Evolutionary conservation across 92 coral and sea anemone species (phyloP).

Genomic region (Palythoa grandis): DNA sequence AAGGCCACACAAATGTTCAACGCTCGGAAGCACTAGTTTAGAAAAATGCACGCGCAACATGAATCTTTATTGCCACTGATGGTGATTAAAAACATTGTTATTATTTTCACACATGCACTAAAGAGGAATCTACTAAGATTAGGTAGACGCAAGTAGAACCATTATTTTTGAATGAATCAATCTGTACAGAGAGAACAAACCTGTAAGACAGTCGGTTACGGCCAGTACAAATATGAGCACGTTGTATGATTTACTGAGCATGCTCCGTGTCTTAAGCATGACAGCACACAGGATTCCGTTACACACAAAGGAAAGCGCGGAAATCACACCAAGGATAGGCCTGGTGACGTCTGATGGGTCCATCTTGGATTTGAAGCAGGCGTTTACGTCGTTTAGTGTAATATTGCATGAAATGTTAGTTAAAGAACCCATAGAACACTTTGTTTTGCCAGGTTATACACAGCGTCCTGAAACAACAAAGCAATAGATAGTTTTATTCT

Average conservation of each 20-base stretch:
- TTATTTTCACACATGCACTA: too few species aligned
- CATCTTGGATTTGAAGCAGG: background rate
- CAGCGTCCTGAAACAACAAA: too few species aligned
- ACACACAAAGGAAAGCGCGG: slow-evolving; percentile 17
- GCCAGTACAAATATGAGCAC: slow-evolving; percentile 33
- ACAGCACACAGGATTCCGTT: slow-evolving; percentile 28
- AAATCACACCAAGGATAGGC: slow-evolving; percentile 10
- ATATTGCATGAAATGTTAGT: background rate
- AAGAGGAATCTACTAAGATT: too few species aligned
- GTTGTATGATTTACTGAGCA: slow-evolving; percentile 28
- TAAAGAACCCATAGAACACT: background rate
- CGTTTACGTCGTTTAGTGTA: background rate
- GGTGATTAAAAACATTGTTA: too few species aligned
- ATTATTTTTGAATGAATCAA: background rate
- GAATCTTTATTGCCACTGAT: too few species aligned
- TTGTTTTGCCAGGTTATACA: too few species aligned
- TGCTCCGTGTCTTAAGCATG: slow-evolving; percentile 18
- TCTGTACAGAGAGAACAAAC: background rate
- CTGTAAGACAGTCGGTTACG: slow-evolving; percentile 23
- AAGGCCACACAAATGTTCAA: too few species aligned
- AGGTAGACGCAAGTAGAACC: too few species aligned
- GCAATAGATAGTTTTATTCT: too few species aligned
- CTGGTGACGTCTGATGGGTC: slow-evolving; percentile 17
- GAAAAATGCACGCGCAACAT: too few species aligned
- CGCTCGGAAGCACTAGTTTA: too few species aligned